Evolutionary conservation across 2,113 vertebrate species (phyloP), one percentile per base, ranked within the genome.

Genomic region (Urocolius indicus): DNA sequence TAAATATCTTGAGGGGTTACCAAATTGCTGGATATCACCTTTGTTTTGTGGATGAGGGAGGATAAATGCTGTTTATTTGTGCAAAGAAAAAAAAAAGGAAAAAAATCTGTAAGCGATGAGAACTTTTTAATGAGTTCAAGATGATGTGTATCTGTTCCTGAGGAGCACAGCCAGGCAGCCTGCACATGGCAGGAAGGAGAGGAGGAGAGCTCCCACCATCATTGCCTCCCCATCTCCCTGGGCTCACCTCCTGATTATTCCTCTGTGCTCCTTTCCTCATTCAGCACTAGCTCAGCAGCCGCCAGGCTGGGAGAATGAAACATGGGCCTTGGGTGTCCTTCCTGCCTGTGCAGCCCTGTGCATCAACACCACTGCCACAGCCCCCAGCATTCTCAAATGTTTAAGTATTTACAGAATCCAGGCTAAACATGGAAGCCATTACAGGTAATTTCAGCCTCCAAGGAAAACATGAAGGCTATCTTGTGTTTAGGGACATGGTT

Each of bases 1-100:
- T 87, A 95, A 95, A 81, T 84, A 85, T 62, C 49, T 68, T 71
- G 16, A 63, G 43, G 29, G 22, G 26, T 93, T 92, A 83, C 43
- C 65, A 87, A 34, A 51, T 79, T 1, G 13, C 52, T 69, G 67
- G 76, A 41, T 90, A 85, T 57, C n/a, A 79, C 32, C 19, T 43
- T 76, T 83, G 62, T 83, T 96, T 87, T 93, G 67, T 65, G 80
- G 62, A 76, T 63, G 81, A 76, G 27, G 41, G 32, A 69, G n/a
- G 29, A 18, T 82, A 95, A 92, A 73, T n/a, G 80, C 4, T 34
- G 26, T 69, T 84, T 79, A 38, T 76, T 93, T 65, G 30, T 58
- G 54, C 30, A 74, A 89, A 86, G 19, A 7, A 30, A 21, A 38
- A 32, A 27, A 24, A 9, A 8, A 12, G 23, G 3, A 3, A 87